These are phyloP conservation scores for Gallirallus australis DNA, from an alignment of 2,797 vertebrate genomes.

Conservation along the genomic window DNA sequence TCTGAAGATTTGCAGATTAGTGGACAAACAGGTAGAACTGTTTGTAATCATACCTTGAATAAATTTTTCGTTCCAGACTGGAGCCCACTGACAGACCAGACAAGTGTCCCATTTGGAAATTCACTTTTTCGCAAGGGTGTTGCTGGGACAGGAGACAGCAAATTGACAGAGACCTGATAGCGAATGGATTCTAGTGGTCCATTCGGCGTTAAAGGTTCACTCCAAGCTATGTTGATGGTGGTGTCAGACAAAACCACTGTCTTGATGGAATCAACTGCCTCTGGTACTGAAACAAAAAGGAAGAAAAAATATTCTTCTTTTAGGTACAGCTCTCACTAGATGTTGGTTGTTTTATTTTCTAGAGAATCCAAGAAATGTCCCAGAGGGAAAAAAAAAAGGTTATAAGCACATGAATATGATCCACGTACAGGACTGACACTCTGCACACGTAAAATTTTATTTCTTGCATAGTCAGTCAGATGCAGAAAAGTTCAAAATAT, in stretches of 20 bases:
- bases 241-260: conserved; percentile 70
- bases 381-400: not conserved
- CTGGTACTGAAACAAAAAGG: conserved; percentile 76
- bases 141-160: conserved; percentile 37
- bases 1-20: not conserved
- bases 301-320: not conserved
- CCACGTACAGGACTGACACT: not conserved
- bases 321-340: not conserved
- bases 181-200: conserved; percentile 72
- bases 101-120: conserved; percentile 66
- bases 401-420: not conserved
- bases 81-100: conserved; percentile 58
- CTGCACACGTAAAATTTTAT: not conserved
- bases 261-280: conserved; percentile 47
- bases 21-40: not conserved
- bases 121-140: conserved; percentile 66
- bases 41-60: conserved; percentile 69
- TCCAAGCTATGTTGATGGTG: conserved; percentile 68
- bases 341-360: not conserved
- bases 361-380: not conserved
- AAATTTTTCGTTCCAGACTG: conserved; percentile 55
- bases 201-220: conserved; percentile 71
- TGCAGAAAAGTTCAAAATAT: not conserved
- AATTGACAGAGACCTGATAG: conserved; percentile 74
- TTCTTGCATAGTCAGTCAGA: not conserved